Evolutionary conservation across 2,888 invertebrate species (phyloP).

Genomic region (Microctonus aethiopoides): DNA sequence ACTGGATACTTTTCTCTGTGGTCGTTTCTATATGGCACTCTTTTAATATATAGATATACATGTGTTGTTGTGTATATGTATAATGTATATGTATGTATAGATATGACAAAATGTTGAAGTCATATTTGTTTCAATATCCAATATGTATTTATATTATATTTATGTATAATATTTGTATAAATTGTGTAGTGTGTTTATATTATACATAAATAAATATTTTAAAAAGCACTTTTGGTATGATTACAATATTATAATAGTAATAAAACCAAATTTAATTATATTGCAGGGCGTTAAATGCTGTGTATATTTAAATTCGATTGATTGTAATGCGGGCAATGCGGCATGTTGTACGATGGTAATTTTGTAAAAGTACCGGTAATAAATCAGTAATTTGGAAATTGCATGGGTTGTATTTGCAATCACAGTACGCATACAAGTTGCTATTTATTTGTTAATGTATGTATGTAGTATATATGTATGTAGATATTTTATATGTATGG

Average conservation of each 20-base stretch:
- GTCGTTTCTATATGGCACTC: constrained; percentile 12
- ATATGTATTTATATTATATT: too few species aligned
- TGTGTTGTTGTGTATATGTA: too few species aligned
- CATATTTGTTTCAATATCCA: too few species aligned
- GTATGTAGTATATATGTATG: too few species aligned
- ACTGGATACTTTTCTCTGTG: constrained; percentile 7
- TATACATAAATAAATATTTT: not conserved
- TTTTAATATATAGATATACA: constrained; percentile 26
- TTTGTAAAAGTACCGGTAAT: constrained; percentile 16
- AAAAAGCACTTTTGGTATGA: not conserved
- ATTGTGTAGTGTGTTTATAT: not conserved
- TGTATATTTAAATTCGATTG: constrained; percentile 21
- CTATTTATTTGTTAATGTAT: too few species aligned
- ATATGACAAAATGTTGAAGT: too few species aligned
- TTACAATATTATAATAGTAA: too few species aligned
- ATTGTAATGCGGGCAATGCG: constrained; percentile 22
- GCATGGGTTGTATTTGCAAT: constrained; percentile 25
- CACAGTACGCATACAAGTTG: too few species aligned
- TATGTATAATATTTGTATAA: too few species aligned
- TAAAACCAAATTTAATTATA: not conserved
- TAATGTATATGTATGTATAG: not conserved
- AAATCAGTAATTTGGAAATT: constrained; percentile 30
- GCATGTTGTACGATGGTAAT: constrained; percentile 20
- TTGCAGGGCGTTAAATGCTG: not conserved
- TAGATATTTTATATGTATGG: constrained; percentile 22